Conservation (phyloP, 1,140 invertebrate species). For the Trigoniulus corallinus region DNA sequence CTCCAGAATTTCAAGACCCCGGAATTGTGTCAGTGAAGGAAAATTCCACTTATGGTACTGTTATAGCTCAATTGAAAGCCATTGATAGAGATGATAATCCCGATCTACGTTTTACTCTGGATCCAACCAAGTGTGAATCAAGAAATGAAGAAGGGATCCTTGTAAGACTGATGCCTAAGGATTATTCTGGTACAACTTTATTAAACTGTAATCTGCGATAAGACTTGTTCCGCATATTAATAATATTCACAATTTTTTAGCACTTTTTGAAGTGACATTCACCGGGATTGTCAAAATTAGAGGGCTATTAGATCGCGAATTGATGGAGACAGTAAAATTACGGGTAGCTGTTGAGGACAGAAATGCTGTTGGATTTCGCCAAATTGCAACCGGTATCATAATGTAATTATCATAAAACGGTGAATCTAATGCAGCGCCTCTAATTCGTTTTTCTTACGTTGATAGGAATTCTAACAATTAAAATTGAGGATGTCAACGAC, state of each 20-base stretch:
- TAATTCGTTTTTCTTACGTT: too few relatives aligned
- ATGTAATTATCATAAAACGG: not conserved
- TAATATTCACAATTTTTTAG: conserved; percentile 2
- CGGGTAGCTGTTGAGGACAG: conserved; percentile 65
- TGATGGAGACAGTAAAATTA: conserved; percentile 58
- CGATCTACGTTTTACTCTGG: conserved; percentile 22
- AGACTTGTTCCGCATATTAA: not conserved
- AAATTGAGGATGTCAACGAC: conserved; percentile 70
- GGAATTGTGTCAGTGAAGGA: conserved; percentile 48
- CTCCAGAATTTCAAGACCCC: conserved; percentile 50
- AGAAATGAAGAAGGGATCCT: conserved; percentile 49
- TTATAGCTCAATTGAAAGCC: conserved; percentile 10
- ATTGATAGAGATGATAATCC: conserved; percentile 14
- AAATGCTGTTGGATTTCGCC: conserved; percentile 50
- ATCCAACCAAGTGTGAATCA: conserved; percentile 48
- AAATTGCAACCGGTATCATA: conserved; percentile 45
- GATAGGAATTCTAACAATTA: conserved; percentile 48
- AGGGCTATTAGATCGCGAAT: conserved; percentile 58
- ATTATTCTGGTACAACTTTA: not conserved
- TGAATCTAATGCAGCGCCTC: too few relatives aligned
- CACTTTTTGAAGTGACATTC: conserved; percentile 12
- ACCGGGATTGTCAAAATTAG: conserved; percentile 10
- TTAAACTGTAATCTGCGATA: not conserved
- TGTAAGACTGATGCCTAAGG: conserved; percentile 9
- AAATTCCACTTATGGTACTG: conserved; percentile 46